phyloP scores from a whole-genome alignment of 2,888 invertebrate genomes.

The Philonicus albiceps region DNA sequence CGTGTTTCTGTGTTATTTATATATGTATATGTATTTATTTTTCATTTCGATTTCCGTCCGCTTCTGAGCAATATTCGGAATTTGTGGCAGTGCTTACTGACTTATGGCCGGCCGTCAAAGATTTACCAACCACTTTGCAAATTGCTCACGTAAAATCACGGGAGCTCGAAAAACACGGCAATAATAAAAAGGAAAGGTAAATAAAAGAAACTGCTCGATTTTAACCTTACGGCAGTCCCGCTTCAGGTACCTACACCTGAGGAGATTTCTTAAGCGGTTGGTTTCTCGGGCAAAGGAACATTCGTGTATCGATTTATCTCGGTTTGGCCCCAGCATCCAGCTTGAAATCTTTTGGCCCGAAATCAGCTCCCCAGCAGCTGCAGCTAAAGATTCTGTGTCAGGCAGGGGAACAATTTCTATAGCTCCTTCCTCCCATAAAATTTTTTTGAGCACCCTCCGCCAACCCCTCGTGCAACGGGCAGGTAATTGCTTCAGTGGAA shows the following conservation, averaged over 20 bases:
- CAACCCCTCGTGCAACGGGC: neutral
- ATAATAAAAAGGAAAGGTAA: slow-evolving; percentile 3
- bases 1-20: neutral
- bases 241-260: slow-evolving; percentile 7
- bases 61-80: neutral
- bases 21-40: neutral
- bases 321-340: neutral
- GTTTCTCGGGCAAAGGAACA: neutral
- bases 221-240: neutral
- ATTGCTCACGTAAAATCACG: slow-evolving; percentile 40
- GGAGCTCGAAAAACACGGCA: neutral
- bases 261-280: slow-evolving; percentile 20
- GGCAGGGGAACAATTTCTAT: neutral
- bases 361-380: neutral
- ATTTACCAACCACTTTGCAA: slow-evolving; percentile 39
- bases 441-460: neutral
- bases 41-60: neutral
- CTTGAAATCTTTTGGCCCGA: neutral
- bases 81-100: neutral
- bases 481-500: slow-evolving; percentile 23
- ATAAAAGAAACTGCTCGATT: slow-evolving; percentile 18
- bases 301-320: slow-evolving; percentile 15
- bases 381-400: neutral
- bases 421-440: neutral
- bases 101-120: slow-evolving; percentile 18